Evolutionary conservation across 2,888 invertebrate species (phyloP).

Genomic region (Hirtodrosophila confusa): DNA sequence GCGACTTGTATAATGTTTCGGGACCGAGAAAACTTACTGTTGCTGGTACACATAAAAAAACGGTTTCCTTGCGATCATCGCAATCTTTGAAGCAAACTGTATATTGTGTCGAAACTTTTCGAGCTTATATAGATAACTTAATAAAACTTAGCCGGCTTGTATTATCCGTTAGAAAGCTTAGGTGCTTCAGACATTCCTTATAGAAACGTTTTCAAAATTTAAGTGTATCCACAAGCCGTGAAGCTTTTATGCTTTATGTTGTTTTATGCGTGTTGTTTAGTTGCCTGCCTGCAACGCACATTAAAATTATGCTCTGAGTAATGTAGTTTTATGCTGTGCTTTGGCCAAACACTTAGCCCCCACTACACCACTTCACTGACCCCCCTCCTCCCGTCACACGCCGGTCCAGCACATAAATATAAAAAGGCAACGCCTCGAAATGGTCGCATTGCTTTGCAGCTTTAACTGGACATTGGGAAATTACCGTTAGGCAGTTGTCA

Average conservation of each 20-base stretch:
- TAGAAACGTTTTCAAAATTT: background rate
- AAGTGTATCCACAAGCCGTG: constrained; percentile 27
- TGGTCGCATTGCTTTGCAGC: constrained; percentile 42
- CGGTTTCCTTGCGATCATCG: no score
- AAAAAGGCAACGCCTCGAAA: constrained; percentile 47
- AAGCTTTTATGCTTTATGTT: constrained; percentile 15
- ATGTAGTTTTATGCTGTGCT: constrained; percentile 64
- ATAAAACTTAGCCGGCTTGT: no score
- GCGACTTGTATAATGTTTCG: no score
- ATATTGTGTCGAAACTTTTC: no score
- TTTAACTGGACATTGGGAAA: constrained; percentile 70
- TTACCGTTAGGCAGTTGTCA: constrained; percentile 74
- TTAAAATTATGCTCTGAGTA: constrained; percentile 72
- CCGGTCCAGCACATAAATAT: constrained; percentile 56
- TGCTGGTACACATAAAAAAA: no score
- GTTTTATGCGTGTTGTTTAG: constrained; percentile 61
- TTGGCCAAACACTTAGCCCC: constrained; percentile 35
- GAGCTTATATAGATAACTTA: no score
- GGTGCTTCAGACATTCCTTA: no score
- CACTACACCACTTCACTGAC: background rate
- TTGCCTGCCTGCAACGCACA: constrained; percentile 56
- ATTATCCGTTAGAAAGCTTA: no score
- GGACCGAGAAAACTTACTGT: no score
- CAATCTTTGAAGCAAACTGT: no score
- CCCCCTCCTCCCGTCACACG: background rate